Conservation (phyloP, 2,113 vertebrate genomes). For the Hypanus sabinus region DNA sequence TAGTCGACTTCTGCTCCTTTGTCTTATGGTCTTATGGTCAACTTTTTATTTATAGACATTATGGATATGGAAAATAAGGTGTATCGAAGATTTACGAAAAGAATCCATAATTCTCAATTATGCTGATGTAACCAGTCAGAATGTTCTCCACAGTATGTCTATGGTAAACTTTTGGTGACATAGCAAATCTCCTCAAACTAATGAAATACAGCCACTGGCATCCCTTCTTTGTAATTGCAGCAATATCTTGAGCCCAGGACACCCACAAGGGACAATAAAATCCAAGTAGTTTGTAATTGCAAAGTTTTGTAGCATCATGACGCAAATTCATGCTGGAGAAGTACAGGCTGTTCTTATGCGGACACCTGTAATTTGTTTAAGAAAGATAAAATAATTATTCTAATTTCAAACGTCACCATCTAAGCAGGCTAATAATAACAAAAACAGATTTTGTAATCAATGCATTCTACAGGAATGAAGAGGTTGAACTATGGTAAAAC, state of each 20-base stretch:
- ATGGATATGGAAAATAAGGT: too few species aligned
- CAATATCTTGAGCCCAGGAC: not conserved
- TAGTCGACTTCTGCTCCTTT: too few species aligned
- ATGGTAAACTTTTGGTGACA: too few species aligned
- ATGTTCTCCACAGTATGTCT: too few species aligned
- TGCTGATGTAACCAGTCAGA: too few species aligned
- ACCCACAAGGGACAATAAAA: not conserved
- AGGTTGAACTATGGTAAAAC: not conserved
- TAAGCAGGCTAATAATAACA: not conserved
- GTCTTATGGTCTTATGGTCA: too few species aligned
- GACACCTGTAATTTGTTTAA: not conserved
- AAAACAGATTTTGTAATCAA: not conserved
- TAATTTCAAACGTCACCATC: not conserved
- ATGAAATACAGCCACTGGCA: too few species aligned
- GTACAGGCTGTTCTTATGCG: not conserved
- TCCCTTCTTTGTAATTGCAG: too few species aligned
- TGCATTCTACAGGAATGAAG: not conserved
- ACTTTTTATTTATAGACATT: too few species aligned
- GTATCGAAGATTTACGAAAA: too few species aligned
- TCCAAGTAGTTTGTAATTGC: not conserved
- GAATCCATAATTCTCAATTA: too few species aligned
- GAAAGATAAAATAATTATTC: not conserved
- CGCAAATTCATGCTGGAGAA: not conserved
- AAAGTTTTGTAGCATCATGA: not conserved
- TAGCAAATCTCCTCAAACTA: too few species aligned